Evolutionary conservation across 2,888 invertebrate genomes (phyloP).

Genomic region (Embidobia sp.): DNA sequence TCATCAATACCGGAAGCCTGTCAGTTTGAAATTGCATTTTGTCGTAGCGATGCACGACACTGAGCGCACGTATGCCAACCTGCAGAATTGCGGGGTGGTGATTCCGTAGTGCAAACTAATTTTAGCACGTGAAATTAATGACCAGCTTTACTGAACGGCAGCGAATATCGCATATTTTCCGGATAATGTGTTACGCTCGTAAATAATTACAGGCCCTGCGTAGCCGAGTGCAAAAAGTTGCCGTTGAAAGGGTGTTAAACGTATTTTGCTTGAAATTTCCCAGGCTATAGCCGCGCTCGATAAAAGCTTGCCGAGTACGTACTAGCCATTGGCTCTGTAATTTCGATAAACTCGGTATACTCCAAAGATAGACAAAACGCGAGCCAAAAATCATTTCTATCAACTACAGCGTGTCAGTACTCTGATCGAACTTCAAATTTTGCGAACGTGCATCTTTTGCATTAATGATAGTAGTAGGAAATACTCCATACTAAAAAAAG

Average conservation of each 20-base stretch:
- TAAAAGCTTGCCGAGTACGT: conserved; percentile 45
- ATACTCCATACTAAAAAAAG: too few species aligned
- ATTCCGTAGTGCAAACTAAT: conserved; percentile 76
- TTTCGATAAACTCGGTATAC: conserved; percentile 40
- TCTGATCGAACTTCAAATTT: too few species aligned
- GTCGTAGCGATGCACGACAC: conserved; percentile 20
- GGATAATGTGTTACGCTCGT: conserved; percentile 75
- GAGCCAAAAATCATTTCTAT: too few species aligned
- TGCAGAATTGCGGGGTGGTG: conserved; percentile 38
- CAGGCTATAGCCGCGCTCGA: conserved; percentile 49
- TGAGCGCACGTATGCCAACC: conserved; percentile 18
- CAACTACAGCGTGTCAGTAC: too few species aligned
- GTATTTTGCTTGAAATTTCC: conserved; percentile 73
- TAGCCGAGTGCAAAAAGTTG: conserved; percentile 67
- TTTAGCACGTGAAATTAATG: conserved; percentile 75
- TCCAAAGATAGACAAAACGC: too few species aligned
- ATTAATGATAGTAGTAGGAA: too few species aligned
- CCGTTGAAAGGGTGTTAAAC: conserved; percentile 70
- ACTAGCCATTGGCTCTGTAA: conserved; percentile 47
- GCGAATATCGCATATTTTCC: conserved; percentile 75
- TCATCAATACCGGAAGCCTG: conserved; percentile 38
- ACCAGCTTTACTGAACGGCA: conserved; percentile 71
- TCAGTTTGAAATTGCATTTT: conserved; percentile 63
- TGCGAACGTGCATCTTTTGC: too few species aligned
- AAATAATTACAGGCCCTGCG: conserved; percentile 73